Evolutionary conservation across 2,888 invertebrate species (phyloP), one percentile per base, ranked within the genome.

Genomic region (Rhogogaster chlorosoma): DNA sequence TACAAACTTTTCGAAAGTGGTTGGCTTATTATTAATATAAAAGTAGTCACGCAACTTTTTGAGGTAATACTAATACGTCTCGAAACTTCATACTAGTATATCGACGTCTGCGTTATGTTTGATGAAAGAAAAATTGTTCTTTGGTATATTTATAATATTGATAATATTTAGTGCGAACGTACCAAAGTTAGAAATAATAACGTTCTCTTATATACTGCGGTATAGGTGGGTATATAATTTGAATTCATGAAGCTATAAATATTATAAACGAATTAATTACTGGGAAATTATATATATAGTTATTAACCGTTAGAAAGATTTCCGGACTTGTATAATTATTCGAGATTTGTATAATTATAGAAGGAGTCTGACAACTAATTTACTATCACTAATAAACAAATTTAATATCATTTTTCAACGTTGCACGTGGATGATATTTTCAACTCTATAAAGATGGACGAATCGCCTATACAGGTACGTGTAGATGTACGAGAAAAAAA

Each of bases 31-130:
- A 78, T 57, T 53, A 10, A 78, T 53, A 78, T 78, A 78, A 78
- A 78, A 78, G 53, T 78, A 26, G 78, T 78, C 49, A 78, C 53
- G 53, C 78, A 78, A 78, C 53, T 61, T 57, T 78, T 78, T 78
- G 49, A 22, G 78, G 53, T 78, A 78, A 78, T 78, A 71, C 70
- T 61, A 61, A 61, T 61, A 61, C 26, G 26, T 61, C 61, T 26
- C 26, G 26, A 75, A 45, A 26, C 26, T 75, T 36, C 18, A 26
- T 22, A 22, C 1, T 61, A 26, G n/a, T 53, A 53, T 22, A 10
- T 61, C 61, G 61, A 12, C 12, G 61, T 53, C n/a, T 49, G 49
- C 18, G 18, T 53, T 53, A n/a, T 53, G n/a, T 53, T 49, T 18
- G 18, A n/a, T 53, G 0, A 53, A 53, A 53, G 6, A n/a, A 53